Conservation (phyloP, 2,113 vertebrate genomes). For the Sturnus vulgaris region DNA sequence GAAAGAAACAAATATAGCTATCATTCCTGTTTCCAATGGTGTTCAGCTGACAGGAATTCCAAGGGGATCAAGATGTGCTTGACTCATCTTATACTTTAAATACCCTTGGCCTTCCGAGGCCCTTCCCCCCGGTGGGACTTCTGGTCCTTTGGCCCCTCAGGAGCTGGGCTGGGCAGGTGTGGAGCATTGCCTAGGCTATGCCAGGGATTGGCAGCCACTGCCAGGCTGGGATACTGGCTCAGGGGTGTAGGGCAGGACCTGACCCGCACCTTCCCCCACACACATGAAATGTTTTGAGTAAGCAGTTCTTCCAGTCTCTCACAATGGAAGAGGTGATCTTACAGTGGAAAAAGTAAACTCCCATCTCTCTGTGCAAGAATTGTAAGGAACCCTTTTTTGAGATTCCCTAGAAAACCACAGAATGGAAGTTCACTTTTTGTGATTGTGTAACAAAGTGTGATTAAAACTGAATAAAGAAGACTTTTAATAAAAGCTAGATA, state of each 20-base stretch:
- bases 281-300: accelerated
- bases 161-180: not conserved
- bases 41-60: not conserved
- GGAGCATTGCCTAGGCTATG: not conserved
- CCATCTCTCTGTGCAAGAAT: not conserved
- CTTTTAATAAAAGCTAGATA: not conserved
- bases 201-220: not conserved
- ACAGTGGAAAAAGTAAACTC: not conserved
- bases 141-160: not conserved
- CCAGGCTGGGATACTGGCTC: no score
- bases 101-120: not conserved
- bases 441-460: not conserved
- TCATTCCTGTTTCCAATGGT: accelerated
- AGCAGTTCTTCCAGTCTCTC: not conserved
- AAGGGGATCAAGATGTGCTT: no score
- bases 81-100: not conserved
- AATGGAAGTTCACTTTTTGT: not conserved
- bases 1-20: not conserved
- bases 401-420: not conserved
- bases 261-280: not conserved
- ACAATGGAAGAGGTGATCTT: not conserved
- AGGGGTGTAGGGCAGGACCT: not conserved
- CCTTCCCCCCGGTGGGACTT: not conserved
- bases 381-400: not conserved
- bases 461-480: not conserved